Evolutionary conservation across 2,888 invertebrate species (phyloP).

Genomic region (Scaptomyza caliginosa): DNA sequence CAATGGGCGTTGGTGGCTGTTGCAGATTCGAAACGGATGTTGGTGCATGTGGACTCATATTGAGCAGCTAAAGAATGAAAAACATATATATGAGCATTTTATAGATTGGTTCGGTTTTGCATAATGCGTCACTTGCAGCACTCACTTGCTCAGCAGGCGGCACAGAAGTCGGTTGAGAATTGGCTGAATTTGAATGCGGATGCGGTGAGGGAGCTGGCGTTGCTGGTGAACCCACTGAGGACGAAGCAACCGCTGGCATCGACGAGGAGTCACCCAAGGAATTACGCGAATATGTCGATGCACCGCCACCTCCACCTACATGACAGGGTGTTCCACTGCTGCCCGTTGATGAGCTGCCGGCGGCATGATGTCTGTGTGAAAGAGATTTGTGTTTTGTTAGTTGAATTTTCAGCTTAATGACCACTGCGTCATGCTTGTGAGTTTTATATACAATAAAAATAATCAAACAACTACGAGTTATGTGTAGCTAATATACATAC

Average conservation of each 20-base stretch:
- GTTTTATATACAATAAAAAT: conserved; percentile 43
- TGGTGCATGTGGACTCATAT: conserved; percentile 87
- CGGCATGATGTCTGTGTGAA: conserved; percentile 54
- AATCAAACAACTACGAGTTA: conserved; percentile 33
- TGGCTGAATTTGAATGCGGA: conserved; percentile 87
- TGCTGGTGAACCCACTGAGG: conserved; percentile 87
- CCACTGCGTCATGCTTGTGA: conserved; percentile 33
- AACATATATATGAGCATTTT: background rate
- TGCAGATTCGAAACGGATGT: conserved; percentile 84
- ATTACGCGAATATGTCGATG: conserved; percentile 88
- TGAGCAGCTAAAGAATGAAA: conserved; percentile 66
- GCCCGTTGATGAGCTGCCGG: conserved; percentile 85
- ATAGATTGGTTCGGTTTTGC: background rate
- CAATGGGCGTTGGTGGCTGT: conserved; percentile 84
- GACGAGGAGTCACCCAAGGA: conserved; percentile 79
- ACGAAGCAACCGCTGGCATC: conserved; percentile 76
- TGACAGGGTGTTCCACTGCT: conserved; percentile 66
- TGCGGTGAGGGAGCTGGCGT: conserved; percentile 88
- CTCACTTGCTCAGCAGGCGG: conserved; percentile 86
- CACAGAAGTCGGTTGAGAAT: conserved; percentile 89
- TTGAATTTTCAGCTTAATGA: background rate
- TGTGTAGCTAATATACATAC: conserved; percentile 13
- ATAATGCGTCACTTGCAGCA: conserved; percentile 51
- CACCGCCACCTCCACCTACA: conserved; percentile 84
- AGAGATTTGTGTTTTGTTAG: background rate